phyloP scores from a whole-genome alignment of 2,113 vertebrate species.

The Zosterops japonicus region DNA sequence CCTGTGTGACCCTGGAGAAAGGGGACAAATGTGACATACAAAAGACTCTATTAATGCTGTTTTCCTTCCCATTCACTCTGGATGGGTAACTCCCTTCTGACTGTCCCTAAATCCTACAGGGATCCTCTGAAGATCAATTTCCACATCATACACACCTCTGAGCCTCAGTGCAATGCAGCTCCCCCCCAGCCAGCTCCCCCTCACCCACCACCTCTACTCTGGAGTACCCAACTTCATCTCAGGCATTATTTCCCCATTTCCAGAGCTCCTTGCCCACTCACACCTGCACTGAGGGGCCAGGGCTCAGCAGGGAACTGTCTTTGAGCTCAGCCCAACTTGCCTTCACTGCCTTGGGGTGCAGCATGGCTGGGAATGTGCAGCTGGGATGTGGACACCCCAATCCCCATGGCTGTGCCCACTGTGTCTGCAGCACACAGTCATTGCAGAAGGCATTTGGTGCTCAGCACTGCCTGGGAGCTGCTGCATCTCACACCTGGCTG shows the following conservation, averaged over 20 bases:
- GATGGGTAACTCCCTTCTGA: background rate
- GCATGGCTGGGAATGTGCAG: background rate
- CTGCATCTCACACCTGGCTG: background rate
- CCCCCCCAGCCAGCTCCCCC: background rate
- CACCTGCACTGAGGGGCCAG: background rate
- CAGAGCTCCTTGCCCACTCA: background rate
- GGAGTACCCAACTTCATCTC: background rate
- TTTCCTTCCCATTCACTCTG: background rate
- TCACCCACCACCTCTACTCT: background rate
- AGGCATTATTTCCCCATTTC: background rate
- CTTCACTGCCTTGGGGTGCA: background rate
- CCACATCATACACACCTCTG: background rate
- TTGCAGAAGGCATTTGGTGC: background rate
- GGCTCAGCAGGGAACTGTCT: background rate
- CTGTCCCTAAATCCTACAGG: background rate
- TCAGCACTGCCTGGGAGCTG: background rate
- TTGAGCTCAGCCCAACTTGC: background rate
- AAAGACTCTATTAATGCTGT: fast-evolving
- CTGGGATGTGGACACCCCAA: background rate
- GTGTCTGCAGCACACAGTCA: background rate
- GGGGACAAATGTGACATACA: background rate
- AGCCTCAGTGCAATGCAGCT: fast-evolving
- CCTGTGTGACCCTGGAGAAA: background rate
- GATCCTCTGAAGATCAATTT: background rate
- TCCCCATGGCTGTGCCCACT: fast-evolving